Conservation (phyloP, 1,140 invertebrate species). For the Zaprionus gabonicus region DNA sequence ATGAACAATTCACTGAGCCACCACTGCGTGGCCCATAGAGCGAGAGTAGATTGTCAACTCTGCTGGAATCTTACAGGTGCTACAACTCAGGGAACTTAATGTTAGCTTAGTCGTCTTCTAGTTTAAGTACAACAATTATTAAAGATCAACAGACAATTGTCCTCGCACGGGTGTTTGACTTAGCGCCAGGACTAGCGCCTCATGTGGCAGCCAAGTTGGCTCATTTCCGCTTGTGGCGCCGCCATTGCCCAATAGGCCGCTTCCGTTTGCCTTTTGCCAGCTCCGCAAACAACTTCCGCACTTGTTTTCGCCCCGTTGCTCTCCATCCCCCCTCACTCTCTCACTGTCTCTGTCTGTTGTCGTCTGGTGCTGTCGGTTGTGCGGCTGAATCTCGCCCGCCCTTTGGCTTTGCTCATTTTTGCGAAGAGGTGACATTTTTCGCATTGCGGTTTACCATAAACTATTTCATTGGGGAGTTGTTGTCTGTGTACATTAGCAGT, state of each 20-base stretch:
- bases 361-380: conserved; percentile 22
- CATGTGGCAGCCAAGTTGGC: conserved; percentile 77
- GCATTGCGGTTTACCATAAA: conserved; percentile 84
- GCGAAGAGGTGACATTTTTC: conserved; percentile 83
- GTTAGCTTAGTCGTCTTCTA: conserved; percentile 39
- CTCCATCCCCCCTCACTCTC: background rate
- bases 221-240: conserved; percentile 78
- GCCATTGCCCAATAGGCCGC: conserved; percentile 54
- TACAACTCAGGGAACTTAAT: conserved; percentile 67
- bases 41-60: background rate
- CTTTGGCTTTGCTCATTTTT: conserved; percentile 68
- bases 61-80: conserved; percentile 54
- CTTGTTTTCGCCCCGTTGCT: conserved; percentile 58
- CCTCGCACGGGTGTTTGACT: conserved; percentile 43
- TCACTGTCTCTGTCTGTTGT: background rate
- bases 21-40: conserved; percentile 85
- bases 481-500: conserved; percentile 55
- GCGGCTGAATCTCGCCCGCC: conserved; percentile 32
- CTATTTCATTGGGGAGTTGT: conserved; percentile 80
- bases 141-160: conserved; percentile 32
- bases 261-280: conserved; percentile 74
- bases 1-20: conserved; percentile 85
- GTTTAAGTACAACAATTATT: conserved; percentile 47
- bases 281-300: conserved; percentile 76
- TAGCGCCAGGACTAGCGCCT: conserved; percentile 47